Percentiles rank a stretch among this genome's conserved stretches.
These are phyloP conservation scores for Botia almorhae DNA, from an alignment of 2,797 vertebrate genomes.

Conservation along the genomic window DNA sequence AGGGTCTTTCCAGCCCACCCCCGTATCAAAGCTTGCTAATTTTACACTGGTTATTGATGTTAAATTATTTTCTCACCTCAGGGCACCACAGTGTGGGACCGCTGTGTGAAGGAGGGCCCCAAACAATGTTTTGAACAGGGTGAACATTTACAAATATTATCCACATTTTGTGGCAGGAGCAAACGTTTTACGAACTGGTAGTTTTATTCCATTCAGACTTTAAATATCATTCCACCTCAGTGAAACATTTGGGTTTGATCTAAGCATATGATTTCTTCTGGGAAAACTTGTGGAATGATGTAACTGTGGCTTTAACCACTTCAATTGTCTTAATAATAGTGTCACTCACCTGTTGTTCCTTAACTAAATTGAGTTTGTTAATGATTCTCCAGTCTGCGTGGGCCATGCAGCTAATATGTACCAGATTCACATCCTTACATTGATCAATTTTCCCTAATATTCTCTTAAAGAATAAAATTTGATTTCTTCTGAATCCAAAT, in stretches of 20 bases:
- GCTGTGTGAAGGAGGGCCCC: neutral
- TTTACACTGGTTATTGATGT: conserved; percentile 64
- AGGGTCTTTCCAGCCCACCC: conserved; percentile 74
- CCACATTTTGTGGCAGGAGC: conserved; percentile 7
- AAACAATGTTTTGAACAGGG: conserved; percentile 33
- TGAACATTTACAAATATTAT: conserved; percentile 50
- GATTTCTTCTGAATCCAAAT: neutral
- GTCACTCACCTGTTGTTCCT: conserved; percentile 9
- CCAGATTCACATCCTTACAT: neutral
- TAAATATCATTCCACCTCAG: neutral
- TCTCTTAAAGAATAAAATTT: neutral
- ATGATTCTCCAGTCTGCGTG: neutral
- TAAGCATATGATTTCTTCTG: neutral
- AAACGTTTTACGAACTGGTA: conserved; percentile 12
- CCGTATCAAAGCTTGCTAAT: conserved; percentile 75
- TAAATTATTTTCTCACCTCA: conserved; percentile 38
- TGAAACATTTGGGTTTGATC: conserved; percentile 5
- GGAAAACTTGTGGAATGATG: neutral
- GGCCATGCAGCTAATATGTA: neutral
- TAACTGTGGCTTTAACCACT: neutral
- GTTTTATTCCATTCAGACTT: neutral
- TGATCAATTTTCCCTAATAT: neutral
- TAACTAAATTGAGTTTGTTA: neutral
- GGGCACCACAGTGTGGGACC: conserved; percentile 18
- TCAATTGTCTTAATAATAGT: neutral